Conservation (phyloP, 2,797 vertebrate genomes). For the Poecilia wingei region DNA sequence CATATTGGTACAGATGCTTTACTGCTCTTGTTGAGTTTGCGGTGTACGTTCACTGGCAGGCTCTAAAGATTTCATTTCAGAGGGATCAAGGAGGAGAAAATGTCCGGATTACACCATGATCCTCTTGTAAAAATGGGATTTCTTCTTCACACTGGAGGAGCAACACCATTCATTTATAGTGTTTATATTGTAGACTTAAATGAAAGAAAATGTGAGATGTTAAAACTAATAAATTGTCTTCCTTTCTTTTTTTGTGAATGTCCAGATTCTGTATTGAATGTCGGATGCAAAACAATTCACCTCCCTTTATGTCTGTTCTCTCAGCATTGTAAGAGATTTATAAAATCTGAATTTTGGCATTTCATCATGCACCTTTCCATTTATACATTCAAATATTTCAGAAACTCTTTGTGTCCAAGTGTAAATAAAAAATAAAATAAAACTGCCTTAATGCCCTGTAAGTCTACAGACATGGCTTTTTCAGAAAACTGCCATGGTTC, state of each 20-base stretch:
- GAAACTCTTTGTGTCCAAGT: background rate
- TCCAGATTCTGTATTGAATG: background rate
- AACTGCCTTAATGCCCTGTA: background rate
- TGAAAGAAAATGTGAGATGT: background rate
- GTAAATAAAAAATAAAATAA: background rate
- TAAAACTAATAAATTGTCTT: background rate
- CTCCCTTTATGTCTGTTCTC: background rate
- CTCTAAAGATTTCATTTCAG: constrained; percentile 7
- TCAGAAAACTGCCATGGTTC: background rate
- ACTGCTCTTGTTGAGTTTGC: background rate
- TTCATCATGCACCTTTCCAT: background rate
- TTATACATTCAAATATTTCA: background rate
- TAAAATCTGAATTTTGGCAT: background rate
- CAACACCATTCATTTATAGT: background rate
- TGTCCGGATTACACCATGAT: constrained; percentile 3
- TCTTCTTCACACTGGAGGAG: constrained; percentile 1
- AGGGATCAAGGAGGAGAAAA: background rate
- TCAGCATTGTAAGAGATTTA: too few relatives aligned
- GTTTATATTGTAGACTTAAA: background rate
- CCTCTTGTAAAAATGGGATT: constrained; percentile 1
- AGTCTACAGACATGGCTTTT: background rate
- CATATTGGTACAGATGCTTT: background rate
- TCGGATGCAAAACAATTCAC: background rate
- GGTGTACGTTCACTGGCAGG: constrained; percentile 2
- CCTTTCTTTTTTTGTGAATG: background rate